Percentiles rank a stretch among this genome's conserved stretches.
These are phyloP conservation scores for Andricus curvator DNA, from an alignment of 2,888 invertebrate species.

Conservation along the genomic window DNA sequence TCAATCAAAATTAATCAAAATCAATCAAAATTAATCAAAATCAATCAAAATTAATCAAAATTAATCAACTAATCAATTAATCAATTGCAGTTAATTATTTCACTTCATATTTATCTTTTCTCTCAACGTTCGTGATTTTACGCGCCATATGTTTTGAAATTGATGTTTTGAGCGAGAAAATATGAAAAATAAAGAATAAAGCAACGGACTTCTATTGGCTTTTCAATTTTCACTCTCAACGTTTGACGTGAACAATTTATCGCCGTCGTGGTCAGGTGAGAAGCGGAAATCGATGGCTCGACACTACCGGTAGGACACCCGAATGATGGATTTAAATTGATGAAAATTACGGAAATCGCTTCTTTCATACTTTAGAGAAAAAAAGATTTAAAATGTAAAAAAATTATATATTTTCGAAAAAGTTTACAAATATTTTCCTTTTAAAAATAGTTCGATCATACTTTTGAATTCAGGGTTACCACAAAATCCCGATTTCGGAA, in stretches of 20 bases:
- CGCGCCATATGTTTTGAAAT: slow-evolving; percentile 5
- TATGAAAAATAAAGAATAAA: slow-evolving; percentile 17
- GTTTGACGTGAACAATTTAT: slow-evolving; percentile 40
- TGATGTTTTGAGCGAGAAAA: not conserved
- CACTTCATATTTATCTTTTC: not conserved
- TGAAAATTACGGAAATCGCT: not conserved
- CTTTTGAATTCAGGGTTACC: no score
- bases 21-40: not conserved
- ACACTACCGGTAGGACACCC: slow-evolving; percentile 28
- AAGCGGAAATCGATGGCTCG: slow-evolving; percentile 34
- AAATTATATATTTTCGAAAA: not conserved
- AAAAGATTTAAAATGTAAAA: not conserved
- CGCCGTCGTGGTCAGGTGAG: slow-evolving; percentile 39
- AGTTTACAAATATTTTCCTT: not conserved
- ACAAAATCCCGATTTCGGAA: no score
- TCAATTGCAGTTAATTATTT: not conserved
- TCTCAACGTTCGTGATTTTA: not conserved
- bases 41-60: not conserved
- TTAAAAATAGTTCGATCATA: no score
- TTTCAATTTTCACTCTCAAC: slow-evolving; percentile 39
- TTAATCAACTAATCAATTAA: not conserved
- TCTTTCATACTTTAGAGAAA: not conserved
- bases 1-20: not conserved
- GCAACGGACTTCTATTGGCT: slow-evolving; percentile 35
- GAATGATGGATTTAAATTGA: slow-evolving; percentile 35